Base-by-base conservation (phyloP, 2,888 invertebrate species). In the Calameuta pallipes region DNA sequence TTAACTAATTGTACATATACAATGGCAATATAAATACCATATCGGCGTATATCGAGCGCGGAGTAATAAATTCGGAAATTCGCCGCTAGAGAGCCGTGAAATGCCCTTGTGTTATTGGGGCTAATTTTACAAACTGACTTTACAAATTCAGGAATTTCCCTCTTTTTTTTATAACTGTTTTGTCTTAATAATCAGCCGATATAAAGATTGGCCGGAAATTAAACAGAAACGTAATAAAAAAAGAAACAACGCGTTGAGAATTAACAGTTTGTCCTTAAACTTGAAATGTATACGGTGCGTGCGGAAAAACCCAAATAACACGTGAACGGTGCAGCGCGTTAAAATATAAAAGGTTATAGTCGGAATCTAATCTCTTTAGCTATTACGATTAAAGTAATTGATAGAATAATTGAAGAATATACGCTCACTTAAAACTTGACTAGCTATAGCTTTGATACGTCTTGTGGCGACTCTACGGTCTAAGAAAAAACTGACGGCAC, bases 401-500 rank as follows among this genome's bases (percentile, higher is more conserved):
- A 23, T 35, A 33, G 6, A n/a, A 37, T 71, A 71, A 71, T 71
- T 6, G 12, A 33, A 31, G 71, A 82, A 84, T 81, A 83, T 81
- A 81, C 74, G 71, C 80, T 80, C 79, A 79, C 81, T 83, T 83
- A 83, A 56, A 85, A 69, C 80, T 85, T 84, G 78, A 76, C 83
- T 87, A 87, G 78, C 84, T 87, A 87, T 34, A 71, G 71, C 71
- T 33, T 33, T 15, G 71, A 71, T 34, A 31, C 33, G 34, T 34
- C 33, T 33, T 34, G 71, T 31, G 71, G 31, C 71, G 30, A 71
- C 71, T 71, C 71, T 71, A 34, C 71, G 71, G 15, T 71, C 33
- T 34, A 34, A 34, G 71, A 71, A 12, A 71, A 71, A 71, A 34
- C 71, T 31, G 13, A 31, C 6, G 71, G 71, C 71, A 34, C 71